Evolutionary conservation across 2,113 vertebrate species (phyloP).

Genomic region (Trochalopteron elliotii): DNA sequence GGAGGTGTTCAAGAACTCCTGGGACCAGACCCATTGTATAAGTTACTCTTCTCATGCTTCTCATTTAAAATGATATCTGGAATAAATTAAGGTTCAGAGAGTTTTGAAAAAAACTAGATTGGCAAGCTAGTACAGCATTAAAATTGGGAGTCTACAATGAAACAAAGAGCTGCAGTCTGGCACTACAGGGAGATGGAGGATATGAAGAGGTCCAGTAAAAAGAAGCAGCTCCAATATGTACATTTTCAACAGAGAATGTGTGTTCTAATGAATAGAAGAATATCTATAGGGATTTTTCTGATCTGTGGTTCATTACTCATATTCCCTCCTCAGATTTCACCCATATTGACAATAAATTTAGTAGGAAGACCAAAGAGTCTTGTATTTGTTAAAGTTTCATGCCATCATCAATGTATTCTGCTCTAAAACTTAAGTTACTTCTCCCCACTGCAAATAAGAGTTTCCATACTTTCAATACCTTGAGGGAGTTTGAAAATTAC

Average conservation of each 20-base stretch:
- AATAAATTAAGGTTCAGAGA: slow-evolving; percentile 29
- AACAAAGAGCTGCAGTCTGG: slow-evolving; percentile 20
- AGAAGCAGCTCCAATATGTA: slow-evolving; percentile 23
- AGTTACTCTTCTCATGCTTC: slow-evolving; percentile 1
- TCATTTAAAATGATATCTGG: slow-evolving; percentile 28
- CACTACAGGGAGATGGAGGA: slow-evolving; percentile 13
- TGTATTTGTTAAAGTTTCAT: slow-evolving; percentile 50
- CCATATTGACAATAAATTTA: slow-evolving; percentile 44
- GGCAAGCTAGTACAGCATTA: background rate
- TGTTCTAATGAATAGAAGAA: slow-evolving; percentile 49
- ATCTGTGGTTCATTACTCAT: slow-evolving; percentile 62
- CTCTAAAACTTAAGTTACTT: slow-evolving; percentile 32
- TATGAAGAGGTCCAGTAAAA: slow-evolving; percentile 31
- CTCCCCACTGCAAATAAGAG: slow-evolving; percentile 38
- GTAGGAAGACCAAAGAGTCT: background rate
- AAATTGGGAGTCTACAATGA: background rate
- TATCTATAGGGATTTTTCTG: slow-evolving; percentile 59
- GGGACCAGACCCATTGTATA: background rate
- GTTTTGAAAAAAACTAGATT: background rate
- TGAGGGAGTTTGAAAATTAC: slow-evolving; percentile 32
- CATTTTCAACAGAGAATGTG: slow-evolving; percentile 38
- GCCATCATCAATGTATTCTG: slow-evolving; percentile 25
- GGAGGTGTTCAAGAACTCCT: background rate
- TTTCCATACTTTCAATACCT: slow-evolving; percentile 49
- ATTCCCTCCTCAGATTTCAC: slow-evolving; percentile 59